Evolutionary conservation across 92 coral and sea anemone genomes (phyloP).

Genomic region (Porites evermanni): DNA sequence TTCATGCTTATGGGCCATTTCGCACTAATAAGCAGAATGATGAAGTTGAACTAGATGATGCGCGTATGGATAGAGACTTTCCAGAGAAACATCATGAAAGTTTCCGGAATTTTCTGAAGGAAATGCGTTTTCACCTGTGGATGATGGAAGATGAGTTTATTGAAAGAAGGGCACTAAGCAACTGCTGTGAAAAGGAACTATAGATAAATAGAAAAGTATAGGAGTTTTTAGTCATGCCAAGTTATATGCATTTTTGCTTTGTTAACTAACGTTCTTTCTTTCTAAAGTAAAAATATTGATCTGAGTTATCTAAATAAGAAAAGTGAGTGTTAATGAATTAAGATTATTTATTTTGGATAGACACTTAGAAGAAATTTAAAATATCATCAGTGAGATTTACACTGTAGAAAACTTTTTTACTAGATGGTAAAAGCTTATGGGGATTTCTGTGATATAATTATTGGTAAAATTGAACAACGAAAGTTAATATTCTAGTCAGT

Average conservation of each 20-base stretch:
- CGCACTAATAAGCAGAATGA: slow-evolving; percentile 47
- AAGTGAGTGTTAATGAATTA: too few relatives aligned
- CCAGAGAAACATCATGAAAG: slow-evolving; percentile 38
- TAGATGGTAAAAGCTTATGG: too few relatives aligned
- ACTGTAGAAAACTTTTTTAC: too few relatives aligned
- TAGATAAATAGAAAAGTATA: neutral
- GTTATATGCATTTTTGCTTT: neutral
- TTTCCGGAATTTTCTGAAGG: slow-evolving; percentile 72
- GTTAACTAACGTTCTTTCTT: neutral
- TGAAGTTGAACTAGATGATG: slow-evolving; percentile 37
- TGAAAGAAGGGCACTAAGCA: slow-evolving; percentile 35
- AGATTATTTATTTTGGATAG: too few relatives aligned
- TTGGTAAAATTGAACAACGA: too few relatives aligned
- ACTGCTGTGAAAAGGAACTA: slow-evolving; percentile 46
- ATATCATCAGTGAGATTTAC: too few relatives aligned
- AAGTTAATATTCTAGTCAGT: too few relatives aligned
- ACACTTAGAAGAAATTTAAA: too few relatives aligned
- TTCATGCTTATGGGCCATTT: slow-evolving; percentile 92
- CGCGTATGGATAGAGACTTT: slow-evolving; percentile 83
- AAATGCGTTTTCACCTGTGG: slow-evolving; percentile 80
- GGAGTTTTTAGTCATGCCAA: neutral
- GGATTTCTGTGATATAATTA: too few relatives aligned
- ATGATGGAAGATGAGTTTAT: slow-evolving; percentile 83
- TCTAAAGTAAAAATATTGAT: neutral
- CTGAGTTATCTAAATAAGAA: too few relatives aligned